Percentiles rank a stretch among this genome's conserved stretches.
Conservation (phyloP, 1,140 invertebrate species). For the Zaprionus tsacasi region DNA sequence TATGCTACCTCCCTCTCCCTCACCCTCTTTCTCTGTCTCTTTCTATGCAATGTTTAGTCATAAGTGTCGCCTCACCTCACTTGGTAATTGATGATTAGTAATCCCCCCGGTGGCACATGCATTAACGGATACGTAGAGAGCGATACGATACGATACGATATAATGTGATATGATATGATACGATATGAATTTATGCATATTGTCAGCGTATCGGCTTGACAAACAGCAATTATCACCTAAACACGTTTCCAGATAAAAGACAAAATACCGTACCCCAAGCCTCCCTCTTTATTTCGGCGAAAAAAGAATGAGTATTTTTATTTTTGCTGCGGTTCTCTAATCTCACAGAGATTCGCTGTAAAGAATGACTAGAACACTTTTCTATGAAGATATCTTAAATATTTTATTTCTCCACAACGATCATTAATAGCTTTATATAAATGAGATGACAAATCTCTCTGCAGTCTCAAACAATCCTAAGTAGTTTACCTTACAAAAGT, state of each 20-base stretch:
- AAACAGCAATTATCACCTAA: constrained; percentile 24
- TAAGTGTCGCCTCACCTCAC: constrained; percentile 48
- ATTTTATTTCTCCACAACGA: no score
- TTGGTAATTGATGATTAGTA: constrained; percentile 56
- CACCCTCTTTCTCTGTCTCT: neutral
- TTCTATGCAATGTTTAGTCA: constrained; percentile 44
- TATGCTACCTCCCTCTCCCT: constrained; percentile 24
- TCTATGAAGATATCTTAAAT: constrained; percentile 13
- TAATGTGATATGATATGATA: neutral
- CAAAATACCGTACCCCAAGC: neutral
- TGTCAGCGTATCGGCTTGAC: constrained; percentile 20
- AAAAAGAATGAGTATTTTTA: neutral
- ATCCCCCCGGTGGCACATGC: constrained; percentile 28
- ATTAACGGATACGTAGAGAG: constrained; percentile 2
- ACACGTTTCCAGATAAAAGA: constrained; percentile 28
- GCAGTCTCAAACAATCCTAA: no score
- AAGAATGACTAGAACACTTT: constrained; percentile 18
- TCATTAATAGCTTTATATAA: no score
- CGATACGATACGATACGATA: neutral
- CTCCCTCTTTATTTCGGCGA: constrained; percentile 1
- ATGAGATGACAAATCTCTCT: no score
- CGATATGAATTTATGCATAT: constrained; percentile 24
- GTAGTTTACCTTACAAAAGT: neutral
- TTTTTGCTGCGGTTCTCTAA: neutral
- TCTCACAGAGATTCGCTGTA: constrained; percentile 3